Evolutionary conservation across 2,888 invertebrate species (phyloP).

Genomic region (Cheilosia variabilis): DNA sequence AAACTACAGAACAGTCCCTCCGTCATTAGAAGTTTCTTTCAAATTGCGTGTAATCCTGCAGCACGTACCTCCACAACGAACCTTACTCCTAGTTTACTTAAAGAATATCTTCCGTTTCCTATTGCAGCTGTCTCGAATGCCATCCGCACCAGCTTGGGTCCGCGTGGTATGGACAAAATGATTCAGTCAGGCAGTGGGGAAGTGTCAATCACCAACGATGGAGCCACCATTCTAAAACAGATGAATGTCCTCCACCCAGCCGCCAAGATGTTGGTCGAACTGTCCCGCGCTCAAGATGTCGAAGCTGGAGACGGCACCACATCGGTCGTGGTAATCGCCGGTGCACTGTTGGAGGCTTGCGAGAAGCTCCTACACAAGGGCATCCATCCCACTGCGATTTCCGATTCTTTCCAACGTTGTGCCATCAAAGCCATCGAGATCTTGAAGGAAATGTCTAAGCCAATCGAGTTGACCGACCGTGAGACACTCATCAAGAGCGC

Average conservation of each 20-base stretch:
- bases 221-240: conserved; percentile 99
- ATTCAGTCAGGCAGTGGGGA: conserved; percentile 98
- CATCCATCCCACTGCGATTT: conserved; percentile 98
- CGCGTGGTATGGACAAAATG: conserved; percentile 99
- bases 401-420: conserved; percentile 95
- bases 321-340: conserved; percentile 98
- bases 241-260: conserved; percentile 99
- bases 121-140: conserved; percentile 98
- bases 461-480: conserved; percentile 93
- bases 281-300: conserved; percentile 99
- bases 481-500: conserved; percentile 96
- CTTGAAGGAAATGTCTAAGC: conserved; percentile 92
- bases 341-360: conserved; percentile 96
- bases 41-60: too few species aligned
- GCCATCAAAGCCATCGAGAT: conserved; percentile 85
- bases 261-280: conserved; percentile 99
- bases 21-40: too few species aligned
- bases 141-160: conserved; percentile 98
- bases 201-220: conserved; percentile 99
- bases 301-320: conserved; percentile 99
- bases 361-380: conserved; percentile 96
- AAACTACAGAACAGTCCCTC: too few species aligned
- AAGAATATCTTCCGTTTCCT: conserved; percentile 45
- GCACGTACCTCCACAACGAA: too few species aligned
- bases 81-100: too few species aligned